phyloP scores from a whole-genome alignment of 2,888 invertebrate genomes.

The Leptarthrus brevirostris region DNA sequence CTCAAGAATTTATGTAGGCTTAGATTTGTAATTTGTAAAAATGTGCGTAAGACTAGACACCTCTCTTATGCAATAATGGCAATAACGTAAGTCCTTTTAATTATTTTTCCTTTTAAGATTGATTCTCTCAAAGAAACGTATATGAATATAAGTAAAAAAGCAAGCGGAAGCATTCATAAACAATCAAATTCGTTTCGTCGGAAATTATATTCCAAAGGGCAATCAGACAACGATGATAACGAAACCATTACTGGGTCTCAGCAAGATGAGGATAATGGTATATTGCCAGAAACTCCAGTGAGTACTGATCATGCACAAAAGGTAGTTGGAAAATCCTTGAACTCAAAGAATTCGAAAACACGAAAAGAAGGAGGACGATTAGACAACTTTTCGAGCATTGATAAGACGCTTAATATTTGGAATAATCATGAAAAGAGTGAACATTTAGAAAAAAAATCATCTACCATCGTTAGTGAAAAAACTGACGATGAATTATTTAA shows the following conservation, averaged over 20 bases:
- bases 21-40: no score
- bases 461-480: not conserved
- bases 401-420: not conserved
- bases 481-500: conserved; percentile 3
- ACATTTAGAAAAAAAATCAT: not conserved
- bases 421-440: not conserved
- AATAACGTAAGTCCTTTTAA: no score
- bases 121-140: not conserved
- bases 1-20: no score
- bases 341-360: not conserved
- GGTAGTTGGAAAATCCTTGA: not conserved
- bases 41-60: no score
- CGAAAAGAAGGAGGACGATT: no score
- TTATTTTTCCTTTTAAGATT: not conserved
- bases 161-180: no score
- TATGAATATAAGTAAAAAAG: not conserved
- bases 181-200: not conserved
- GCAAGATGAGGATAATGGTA: no score
- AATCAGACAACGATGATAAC: not conserved
- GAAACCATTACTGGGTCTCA: not conserved
- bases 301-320: not conserved
- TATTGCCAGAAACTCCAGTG: not conserved
- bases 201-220: not conserved
- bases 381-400: not conserved
- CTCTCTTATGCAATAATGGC: no score